Conservation (phyloP, 2,797 vertebrate species). For the Anguilla anguilla region DNA sequence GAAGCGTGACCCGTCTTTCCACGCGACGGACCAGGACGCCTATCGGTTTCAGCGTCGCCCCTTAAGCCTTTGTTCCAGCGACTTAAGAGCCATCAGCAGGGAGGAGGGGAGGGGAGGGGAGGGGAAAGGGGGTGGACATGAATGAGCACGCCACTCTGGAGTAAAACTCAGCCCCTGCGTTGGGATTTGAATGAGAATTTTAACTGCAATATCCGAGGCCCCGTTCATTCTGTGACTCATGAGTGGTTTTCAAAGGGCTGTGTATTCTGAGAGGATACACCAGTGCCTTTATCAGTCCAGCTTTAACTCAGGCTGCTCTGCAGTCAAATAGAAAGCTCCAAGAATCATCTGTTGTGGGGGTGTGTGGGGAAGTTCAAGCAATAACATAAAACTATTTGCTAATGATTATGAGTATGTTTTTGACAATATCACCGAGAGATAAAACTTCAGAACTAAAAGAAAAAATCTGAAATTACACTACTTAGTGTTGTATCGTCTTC, state of each 20-base stretch:
- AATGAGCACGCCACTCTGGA: background rate
- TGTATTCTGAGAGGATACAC: background rate
- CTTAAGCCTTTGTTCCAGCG: conserved; percentile 15
- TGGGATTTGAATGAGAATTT: background rate
- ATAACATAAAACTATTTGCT: background rate
- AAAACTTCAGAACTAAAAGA: background rate
- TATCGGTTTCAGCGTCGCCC: background rate
- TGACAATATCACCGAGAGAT: background rate
- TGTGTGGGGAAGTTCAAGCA: background rate
- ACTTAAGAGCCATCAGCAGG: conserved; percentile 1
- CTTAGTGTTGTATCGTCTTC: background rate
- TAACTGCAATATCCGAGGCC: background rate
- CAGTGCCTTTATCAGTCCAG: background rate
- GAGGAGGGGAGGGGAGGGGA: conserved; percentile 14
- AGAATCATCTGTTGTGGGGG: background rate
- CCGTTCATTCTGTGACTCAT: background rate
- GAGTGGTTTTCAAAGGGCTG: background rate
- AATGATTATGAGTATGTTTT: background rate
- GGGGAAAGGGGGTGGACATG: background rate
- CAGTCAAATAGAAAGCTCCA: background rate
- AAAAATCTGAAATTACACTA: background rate
- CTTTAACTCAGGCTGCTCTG: background rate
- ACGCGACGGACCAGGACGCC: background rate
- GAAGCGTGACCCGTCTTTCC: background rate
- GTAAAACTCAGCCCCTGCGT: background rate